A percentile compares a stretch with the other conserved stretches of the same genome.
Conservation (phyloP, 2,888 invertebrate genomes). For the Zygaena filipendulae region DNA sequence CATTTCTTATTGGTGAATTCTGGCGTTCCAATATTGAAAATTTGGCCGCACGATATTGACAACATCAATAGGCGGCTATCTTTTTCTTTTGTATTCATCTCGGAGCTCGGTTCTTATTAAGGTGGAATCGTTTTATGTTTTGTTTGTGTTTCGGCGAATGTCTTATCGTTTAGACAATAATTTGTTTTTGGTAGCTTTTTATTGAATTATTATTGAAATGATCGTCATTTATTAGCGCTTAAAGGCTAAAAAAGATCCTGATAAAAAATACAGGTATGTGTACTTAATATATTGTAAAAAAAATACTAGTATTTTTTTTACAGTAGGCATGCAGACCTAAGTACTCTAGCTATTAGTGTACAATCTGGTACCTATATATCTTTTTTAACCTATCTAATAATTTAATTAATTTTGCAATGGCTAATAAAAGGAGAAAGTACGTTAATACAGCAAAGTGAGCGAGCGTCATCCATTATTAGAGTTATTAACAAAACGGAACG, state of each 20-base stretch:
- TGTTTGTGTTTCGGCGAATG: slow-evolving; percentile 50
- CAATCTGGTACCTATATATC: no score
- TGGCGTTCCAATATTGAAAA: slow-evolving; percentile 69
- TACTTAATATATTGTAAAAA: no score
- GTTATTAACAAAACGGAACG: slow-evolving; percentile 64
- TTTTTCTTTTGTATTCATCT: slow-evolving; percentile 67
- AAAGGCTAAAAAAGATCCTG: no score
- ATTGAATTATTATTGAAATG: slow-evolving; percentile 63
- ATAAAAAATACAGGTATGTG: no score
- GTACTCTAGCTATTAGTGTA: no score
- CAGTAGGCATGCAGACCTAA: no score
- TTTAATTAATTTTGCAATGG: no score
- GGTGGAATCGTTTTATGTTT: slow-evolving; percentile 52
- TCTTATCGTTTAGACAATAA: slow-evolving; percentile 63
- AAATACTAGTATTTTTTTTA: no score
- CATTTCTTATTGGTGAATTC: slow-evolving; percentile 68
- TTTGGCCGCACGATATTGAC: slow-evolving; percentile 69
- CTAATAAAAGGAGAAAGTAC: slow-evolving; percentile 24
- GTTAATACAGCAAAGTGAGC: slow-evolving; percentile 31
- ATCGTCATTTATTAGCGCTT: slow-evolving; percentile 34
- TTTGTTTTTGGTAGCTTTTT: slow-evolving; percentile 62
- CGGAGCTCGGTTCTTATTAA: slow-evolving; percentile 61
- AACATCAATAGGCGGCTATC: slow-evolving; percentile 63
- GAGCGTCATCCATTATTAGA: slow-evolving; percentile 58
- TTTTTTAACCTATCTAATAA: no score